Base-by-base conservation (phyloP, 37 sponge, comb jelly and placozoan species). In the Petrosia ficiformis region DNA sequence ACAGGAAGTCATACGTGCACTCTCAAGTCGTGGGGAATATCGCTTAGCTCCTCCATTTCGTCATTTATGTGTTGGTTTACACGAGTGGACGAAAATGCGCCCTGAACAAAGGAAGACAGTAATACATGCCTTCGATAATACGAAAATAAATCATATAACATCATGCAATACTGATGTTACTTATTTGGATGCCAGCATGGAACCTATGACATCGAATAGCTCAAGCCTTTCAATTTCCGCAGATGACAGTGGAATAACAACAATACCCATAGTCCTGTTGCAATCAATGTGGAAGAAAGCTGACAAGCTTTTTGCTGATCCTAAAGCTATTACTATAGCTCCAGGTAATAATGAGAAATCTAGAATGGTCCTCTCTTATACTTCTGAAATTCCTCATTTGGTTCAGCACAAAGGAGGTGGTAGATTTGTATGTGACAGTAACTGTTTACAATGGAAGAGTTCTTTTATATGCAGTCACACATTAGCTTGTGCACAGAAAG, bases 221-320 rank as follows among this genome's bases (percentile, higher is more conserved):
- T 4, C 44, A 30, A 35, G 4, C 35, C 44, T 71, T 30, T 40
- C 6, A 11, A 31, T 71, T 6, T 42, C 44, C 39, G 66, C 77
- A 39, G 77, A 60, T n/a, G 77, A 63, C 4, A 35, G 42, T 6
- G 65, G 65, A n/a, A 76, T 76, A 22, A 37, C 22, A 4, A 42
- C 32, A 39, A 19, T 76, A 11, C 44, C 77, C 24, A 35, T 54
- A 11, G 61, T 57, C 10, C 68, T 71, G 33, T 36, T 79, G 40
- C 30, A 68, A n/a, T 31, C 14, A 0, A 68, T 79, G 71, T 79
- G 79, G 79, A 2, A 57, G 24, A 79, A 79, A 40, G 79, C 79
- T 24, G 57, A 28, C 11, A 61, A 68, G 28, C 28, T 69, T 22
- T 61, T 79, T 2, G 28, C 52, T 22, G 29, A 31, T 19, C 30